A percentile compares a stretch with the other conserved stretches of the same genome.
Conservation (phyloP, 2,113 vertebrate species). For the Amblyornis subalaris region DNA sequence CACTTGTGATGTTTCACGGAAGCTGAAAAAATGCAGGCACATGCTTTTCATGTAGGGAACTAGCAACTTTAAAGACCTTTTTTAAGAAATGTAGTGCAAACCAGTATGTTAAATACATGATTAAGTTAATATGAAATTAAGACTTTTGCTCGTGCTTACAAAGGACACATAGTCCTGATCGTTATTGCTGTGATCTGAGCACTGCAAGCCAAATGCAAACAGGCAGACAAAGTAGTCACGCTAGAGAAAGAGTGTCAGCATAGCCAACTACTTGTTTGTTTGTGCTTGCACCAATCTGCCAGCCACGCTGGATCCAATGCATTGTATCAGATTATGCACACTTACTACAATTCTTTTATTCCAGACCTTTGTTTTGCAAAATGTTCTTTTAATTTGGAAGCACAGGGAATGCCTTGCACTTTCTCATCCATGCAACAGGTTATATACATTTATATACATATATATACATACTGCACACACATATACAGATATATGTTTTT, state of each 20-base stretch:
- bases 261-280: not conserved
- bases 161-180: not conserved
- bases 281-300: not conserved
- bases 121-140: not conserved
- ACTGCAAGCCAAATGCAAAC: not conserved
- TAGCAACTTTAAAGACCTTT: not conserved
- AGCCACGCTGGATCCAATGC: not conserved
- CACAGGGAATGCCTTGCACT: not conserved
- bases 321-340: not conserved
- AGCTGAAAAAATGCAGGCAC: not conserved
- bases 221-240: not conserved
- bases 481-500: accelerated
- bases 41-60: not conserved
- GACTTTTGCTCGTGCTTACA: not conserved
- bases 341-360: not conserved
- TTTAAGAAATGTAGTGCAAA: not conserved
- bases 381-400: not conserved
- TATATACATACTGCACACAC: not conserved
- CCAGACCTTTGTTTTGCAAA: not conserved
- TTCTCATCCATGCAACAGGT: not conserved
- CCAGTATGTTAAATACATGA: not conserved
- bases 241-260: not conserved
- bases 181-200: not conserved
- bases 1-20: not conserved
- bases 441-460: not conserved